Conservation (phyloP, 2,113 vertebrate species). For the Equus quagga region DNA sequence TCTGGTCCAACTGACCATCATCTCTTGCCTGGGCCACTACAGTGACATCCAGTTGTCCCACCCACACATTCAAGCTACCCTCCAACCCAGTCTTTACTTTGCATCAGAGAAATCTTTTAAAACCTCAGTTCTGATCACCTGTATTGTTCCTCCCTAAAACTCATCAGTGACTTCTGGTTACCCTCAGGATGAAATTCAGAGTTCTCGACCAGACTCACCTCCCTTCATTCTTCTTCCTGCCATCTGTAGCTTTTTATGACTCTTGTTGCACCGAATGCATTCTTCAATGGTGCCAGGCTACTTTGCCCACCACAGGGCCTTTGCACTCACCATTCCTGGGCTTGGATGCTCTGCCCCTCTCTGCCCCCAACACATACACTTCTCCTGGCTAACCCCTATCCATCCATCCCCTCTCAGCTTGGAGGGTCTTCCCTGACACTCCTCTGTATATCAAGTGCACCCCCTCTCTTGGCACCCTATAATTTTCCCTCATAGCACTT, state of each 20-base stretch:
- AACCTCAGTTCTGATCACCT: not conserved
- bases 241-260: not conserved
- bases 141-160: not conserved
- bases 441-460: not conserved
- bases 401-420: not conserved
- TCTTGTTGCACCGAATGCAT: not conserved
- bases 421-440: not conserved
- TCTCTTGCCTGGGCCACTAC: too few relatives aligned
- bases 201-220: not conserved
- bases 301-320: not conserved
- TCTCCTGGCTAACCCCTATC: not conserved
- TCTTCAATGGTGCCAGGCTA: not conserved
- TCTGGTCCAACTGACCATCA: not conserved
- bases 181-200: not conserved
- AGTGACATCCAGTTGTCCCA: fast-evolving
- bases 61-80: not conserved
- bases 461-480: not conserved
- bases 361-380: not conserved
- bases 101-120: not conserved
- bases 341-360: not conserved
- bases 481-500: conserved; percentile 13
- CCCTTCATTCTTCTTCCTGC: not conserved
- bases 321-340: not conserved
- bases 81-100: not conserved
- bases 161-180: not conserved